Conservation (phyloP, 2,113 vertebrate genomes). For the Catharus minimus region DNA sequence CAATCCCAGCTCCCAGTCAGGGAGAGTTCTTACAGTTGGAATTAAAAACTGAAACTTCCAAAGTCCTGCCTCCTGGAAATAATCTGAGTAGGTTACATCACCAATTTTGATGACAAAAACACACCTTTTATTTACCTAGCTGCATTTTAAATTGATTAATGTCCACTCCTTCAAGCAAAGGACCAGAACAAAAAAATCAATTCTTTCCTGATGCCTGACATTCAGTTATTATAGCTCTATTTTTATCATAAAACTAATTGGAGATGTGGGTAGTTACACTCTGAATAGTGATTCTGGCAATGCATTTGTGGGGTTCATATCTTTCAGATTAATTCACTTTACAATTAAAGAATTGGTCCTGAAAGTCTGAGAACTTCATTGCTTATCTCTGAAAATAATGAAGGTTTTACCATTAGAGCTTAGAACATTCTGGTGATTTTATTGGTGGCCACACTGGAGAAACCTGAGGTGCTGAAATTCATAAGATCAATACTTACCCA, state of each 20-base stretch:
- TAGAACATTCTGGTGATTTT: background rate
- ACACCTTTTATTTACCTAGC: background rate
- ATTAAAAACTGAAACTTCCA: background rate
- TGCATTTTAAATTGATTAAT: background rate
- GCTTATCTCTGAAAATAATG: accelerated
- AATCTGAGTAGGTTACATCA: background rate
- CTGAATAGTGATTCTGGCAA: background rate
- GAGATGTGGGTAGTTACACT: background rate
- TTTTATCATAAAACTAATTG: background rate
- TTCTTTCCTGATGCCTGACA: background rate
- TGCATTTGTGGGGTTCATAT: background rate
- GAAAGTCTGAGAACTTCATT: background rate
- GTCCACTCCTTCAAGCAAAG: background rate
- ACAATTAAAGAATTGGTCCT: background rate
- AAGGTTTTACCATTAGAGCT: background rate
- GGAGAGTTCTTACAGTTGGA: background rate
- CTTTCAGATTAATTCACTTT: background rate
- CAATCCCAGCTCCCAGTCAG: background rate
- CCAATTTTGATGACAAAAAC: background rate
- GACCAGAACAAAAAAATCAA: background rate
- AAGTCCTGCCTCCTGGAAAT: background rate
- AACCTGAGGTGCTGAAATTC: background rate
- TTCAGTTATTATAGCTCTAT: background rate
- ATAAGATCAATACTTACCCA: too few relatives aligned
- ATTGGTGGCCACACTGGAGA: background rate